Evolutionary conservation across 2,113 vertebrate genomes (phyloP), one percentile per base, ranked within the genome.

Genomic region (Sander vitreus): DNA sequence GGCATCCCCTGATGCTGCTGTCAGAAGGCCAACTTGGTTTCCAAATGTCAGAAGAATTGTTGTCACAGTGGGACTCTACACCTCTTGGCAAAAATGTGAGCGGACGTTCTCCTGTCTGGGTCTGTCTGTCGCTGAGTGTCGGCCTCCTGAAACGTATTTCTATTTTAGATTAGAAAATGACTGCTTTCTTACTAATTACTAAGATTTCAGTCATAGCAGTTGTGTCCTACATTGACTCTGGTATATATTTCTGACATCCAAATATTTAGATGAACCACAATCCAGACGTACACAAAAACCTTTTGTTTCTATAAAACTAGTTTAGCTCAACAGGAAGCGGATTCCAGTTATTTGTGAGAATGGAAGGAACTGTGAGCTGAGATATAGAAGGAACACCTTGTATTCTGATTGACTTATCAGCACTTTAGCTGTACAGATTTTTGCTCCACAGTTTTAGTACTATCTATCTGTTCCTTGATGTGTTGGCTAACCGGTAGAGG

Each of bases 1-100:
- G 67, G 75, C 74, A 83, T 89, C 85, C 87, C 91, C 76, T 48
- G 85, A 91, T 89, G 89, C 73, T 73, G 82, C 85, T 89, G 83
- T 92, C 85, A 85, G 79, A 91, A 81, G 78, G 86, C 87, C 62
- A 64, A 47, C 65, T 89, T 91, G 19, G 85, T 85, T 78, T 92
- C 87, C 63, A 91, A 93, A 92, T 92, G 92, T 92, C 92, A 88
- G 86, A 85, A 80, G 84, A 88, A 89, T 88, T 88, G 78, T 85
- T 86, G 89, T 73, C 59, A 13, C 77, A 73, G 84, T 57, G 36
- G 83, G 81, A 69, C 79, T 83, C 74, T 73, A 76, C 66, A 88
- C 76, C 87, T 86, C 80, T 63, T 2, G 5, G 87, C 78, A 83
- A 86, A 82, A 81, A 79, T 85, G 62, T n/a, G 27, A 81, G 67